Evolutionary conservation across 2,888 invertebrate species (phyloP).

Genomic region (Adelphocoris suturalis): DNA sequence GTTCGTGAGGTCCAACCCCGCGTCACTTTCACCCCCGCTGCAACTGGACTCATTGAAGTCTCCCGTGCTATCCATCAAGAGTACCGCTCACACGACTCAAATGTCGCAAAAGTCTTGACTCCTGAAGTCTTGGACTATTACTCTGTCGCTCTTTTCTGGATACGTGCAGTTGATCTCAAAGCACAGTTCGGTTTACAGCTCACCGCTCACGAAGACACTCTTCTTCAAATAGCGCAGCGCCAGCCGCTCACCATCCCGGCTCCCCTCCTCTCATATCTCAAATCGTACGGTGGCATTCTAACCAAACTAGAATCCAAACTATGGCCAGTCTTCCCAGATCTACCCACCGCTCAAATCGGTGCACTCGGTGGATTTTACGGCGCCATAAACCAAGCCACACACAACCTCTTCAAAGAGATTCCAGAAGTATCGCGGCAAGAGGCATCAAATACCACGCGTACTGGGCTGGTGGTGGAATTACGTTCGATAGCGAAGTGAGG

Average conservation of each 20-base stretch:
- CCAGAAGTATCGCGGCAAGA: too few species aligned
- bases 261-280: not conserved
- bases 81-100: not conserved
- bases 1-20: not conserved
- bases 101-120: not conserved
- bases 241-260: not conserved
- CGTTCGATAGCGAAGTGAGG: too few species aligned
- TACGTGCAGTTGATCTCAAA: conserved; percentile 3
- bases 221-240: not conserved
- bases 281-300: not conserved
- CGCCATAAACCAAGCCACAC: not conserved
- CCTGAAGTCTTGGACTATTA: conserved; percentile 21
- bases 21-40: conserved; percentile 15
- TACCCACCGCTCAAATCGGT: not conserved
- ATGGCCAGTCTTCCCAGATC: not conserved
- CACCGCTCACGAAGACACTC: not conserved
- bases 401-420: conserved; percentile 25
- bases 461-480: too few species aligned
- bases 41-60: not conserved
- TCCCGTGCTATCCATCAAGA: not conserved
- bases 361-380: conserved; percentile 33
- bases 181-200: not conserved
- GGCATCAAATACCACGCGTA: too few species aligned
- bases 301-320: not conserved
- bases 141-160: conserved; percentile 29